Percentiles rank a stretch among this genome's conserved stretches.
phyloP scores from a whole-genome alignment of 2,888 invertebrate species.

The Automeris io region DNA sequence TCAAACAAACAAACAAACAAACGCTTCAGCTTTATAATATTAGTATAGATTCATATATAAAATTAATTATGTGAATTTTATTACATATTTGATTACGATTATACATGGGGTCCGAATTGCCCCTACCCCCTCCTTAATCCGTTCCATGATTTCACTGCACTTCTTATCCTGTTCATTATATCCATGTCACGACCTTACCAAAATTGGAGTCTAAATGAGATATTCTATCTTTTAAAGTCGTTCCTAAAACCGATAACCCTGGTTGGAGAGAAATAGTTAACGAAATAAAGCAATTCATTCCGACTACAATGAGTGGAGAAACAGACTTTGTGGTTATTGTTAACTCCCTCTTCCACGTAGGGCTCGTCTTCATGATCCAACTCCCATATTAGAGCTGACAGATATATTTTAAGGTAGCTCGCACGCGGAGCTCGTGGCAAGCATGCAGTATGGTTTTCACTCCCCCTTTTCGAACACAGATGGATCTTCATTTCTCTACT shows the following conservation, averaged over 20 bases:
- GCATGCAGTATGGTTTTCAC: conserved; percentile 26
- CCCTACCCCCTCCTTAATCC: too few species aligned
- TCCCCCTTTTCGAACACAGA: conserved; percentile 23
- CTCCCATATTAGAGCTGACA: conserved; percentile 80
- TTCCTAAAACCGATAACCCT: conserved; percentile 39
- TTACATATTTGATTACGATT: too few species aligned
- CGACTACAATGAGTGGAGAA: conserved; percentile 88
- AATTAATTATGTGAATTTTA: too few species aligned
- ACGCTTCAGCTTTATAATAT: too few species aligned
- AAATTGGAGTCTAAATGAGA: too few species aligned
- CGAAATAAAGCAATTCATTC: conserved; percentile 80
- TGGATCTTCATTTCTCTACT: conserved; percentile 59
- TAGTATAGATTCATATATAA: too few species aligned
- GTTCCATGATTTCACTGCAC: too few species aligned
- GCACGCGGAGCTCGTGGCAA: conserved; percentile 13
- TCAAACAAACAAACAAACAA: too few species aligned
- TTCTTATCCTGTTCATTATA: too few species aligned
- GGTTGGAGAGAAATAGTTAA: conserved; percentile 80
- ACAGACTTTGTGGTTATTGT: conserved; percentile 60
- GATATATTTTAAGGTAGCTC: conserved; percentile 71
- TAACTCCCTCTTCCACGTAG: background rate
- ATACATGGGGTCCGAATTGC: too few species aligned
- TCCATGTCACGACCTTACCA: too few species aligned
- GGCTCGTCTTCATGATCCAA: conserved; percentile 36
- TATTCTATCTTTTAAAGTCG: too few species aligned